phyloP scores from a whole-genome alignment of 2,888 invertebrate species.

The Andrena haemorrhoa region DNA sequence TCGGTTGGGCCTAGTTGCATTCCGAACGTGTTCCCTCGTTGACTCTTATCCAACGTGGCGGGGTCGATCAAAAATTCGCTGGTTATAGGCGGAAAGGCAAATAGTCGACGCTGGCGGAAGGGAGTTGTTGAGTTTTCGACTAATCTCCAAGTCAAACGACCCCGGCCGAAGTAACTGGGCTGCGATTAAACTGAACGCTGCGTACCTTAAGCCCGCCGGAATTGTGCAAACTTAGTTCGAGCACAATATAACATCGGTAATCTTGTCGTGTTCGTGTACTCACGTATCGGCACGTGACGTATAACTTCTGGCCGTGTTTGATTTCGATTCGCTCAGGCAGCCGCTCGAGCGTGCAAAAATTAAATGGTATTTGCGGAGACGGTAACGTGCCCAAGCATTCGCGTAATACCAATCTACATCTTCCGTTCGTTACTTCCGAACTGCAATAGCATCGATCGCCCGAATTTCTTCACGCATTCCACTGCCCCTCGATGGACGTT shows the following conservation, averaged over 20 bases:
- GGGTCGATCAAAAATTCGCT: constrained; percentile 35
- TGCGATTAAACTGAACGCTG: constrained; percentile 44
- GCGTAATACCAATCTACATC: background rate
- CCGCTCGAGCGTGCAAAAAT: constrained; percentile 21
- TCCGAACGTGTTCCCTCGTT: background rate
- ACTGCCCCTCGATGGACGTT: too few relatives aligned
- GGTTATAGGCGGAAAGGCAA: constrained; percentile 12
- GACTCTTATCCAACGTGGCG: background rate
- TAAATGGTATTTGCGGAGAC: background rate
- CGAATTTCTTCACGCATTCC: too few relatives aligned
- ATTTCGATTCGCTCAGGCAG: constrained; percentile 11
- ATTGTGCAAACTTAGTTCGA: constrained; percentile 58
- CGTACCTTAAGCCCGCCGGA: constrained; percentile 32
- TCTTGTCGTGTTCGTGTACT: constrained; percentile 21
- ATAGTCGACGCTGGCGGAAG: constrained; percentile 24
- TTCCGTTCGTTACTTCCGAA: background rate
- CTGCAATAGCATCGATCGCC: background rate
- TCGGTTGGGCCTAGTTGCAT: too few relatives aligned
- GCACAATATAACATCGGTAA: constrained; percentile 50
- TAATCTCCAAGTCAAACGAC: constrained; percentile 63
- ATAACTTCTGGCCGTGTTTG: constrained; percentile 13
- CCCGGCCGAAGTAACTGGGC: constrained; percentile 41
- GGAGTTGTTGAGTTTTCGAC: constrained; percentile 43
- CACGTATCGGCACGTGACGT: constrained; percentile 23
- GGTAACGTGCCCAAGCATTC: background rate